Base-by-base conservation (phyloP, 2,113 vertebrate species). In the Azemiops feae region DNA sequence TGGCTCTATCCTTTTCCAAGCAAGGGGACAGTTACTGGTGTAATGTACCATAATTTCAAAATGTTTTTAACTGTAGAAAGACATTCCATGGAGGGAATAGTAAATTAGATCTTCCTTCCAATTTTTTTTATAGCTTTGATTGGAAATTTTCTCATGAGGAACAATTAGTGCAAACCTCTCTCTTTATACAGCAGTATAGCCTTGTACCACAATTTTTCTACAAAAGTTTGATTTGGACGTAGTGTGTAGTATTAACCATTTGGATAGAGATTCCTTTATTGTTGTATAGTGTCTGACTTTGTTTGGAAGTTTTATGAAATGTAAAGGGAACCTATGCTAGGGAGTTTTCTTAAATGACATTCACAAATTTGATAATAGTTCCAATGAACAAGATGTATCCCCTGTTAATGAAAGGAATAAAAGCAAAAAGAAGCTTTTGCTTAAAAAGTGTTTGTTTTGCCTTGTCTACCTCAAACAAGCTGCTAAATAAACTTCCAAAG, bases 401-500 rank as follows among this genome's bases (percentile, higher is more conserved):
- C 85, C 88, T 89, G n/a, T 92, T 92, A 55, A 55, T 55, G 91
- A 89, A 92, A 92, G 53, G 81, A 87, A 58, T 90, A 86, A 93
- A 90, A 87, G 54, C 74, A 93, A 47, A 93, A 64, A 90, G 88
- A 93, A 90, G 74, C 47, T 64, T 87, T 85, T 43, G 55, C 81
- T 93, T 52, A 85, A 90, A 52, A 43, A 16, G 34, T 90, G 69
- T 93, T 93, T 87, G 89, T 90, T 93, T 90, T 87, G 88, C 92
- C 55, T 87, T 64, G 74, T 87, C 92, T 90, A 43, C 92, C 92
- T 90, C 89, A 93, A 93, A 90, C 81, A 90, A 90, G 53, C 81
- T 93, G 89, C 74, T 92, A 60, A 92, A 90, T 54, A 93, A 87
- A 86, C 55, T 90, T 93, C 81, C 89, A 90, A 93, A 93, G 89